Evolutionary conservation across 2,113 vertebrate species (phyloP), one percentile per base, ranked within the genome.

Genomic region (Mesembrinibis cayennensis): DNA sequence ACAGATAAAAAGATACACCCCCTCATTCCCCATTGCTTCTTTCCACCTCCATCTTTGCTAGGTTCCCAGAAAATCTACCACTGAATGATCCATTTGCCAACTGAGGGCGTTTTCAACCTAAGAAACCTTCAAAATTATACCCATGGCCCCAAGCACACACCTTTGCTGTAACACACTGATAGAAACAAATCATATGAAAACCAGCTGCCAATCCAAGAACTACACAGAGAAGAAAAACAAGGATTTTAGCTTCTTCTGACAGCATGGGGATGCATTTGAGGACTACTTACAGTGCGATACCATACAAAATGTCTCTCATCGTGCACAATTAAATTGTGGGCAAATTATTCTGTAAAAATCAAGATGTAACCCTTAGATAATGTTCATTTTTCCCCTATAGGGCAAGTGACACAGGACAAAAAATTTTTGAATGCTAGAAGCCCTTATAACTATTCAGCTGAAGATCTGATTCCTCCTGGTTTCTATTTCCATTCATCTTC

Each of bases 401-500:
- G 53, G 16, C 58, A 58, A 82, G 44, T 45, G 78, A 79, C 74
- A 90, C 21, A 74, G 21, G 71, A 83, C n/a, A 50, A 86, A 26
- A 94, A 53, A 29, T 1, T 38, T 85, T 63, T 93, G 59, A 94
- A 79, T 87, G 61, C 50, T 71, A 96, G 80, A 96, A 94, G 67
- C 36, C 42, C 63, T 91, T 84, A 63, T 70, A 90, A 79, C 89
- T 95, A 63, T 87, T 91, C 87, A 97, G 84, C 86, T 94, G 89
- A 92, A 93, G 56, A 91, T 84, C 63, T 76, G 81, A 78, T 93
- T 94, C 52, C 65, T 93, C 91, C 76, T 92, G 89, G 91, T 88
- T 93, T 95, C 85, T 94, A 93, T 95, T 95, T 97, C 85, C 89
- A 94, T 95, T 97, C 94, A 89, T 95, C 80, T 95, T 95, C 71